phyloP scores from a whole-genome alignment of 2,797 vertebrate genomes.

The Otolemur crassicaudatus region DNA sequence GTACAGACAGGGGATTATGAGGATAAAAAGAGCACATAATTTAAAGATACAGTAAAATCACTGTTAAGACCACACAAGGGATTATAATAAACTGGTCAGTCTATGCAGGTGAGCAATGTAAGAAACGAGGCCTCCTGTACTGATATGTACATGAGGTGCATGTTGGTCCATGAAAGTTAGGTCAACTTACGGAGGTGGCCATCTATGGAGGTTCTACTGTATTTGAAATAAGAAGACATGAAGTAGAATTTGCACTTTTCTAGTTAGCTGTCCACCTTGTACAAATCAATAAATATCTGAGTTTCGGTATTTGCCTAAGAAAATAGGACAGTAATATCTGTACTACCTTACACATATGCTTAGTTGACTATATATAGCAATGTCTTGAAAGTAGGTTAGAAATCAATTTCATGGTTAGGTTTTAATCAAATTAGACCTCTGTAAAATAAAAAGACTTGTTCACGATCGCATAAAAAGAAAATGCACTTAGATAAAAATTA shows the following conservation, averaged over 20 bases:
- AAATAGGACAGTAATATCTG: neutral
- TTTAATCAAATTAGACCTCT: constrained; percentile 29
- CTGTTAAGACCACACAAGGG: no score
- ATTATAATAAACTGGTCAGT: no score
- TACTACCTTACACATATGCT: neutral
- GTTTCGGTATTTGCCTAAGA: neutral
- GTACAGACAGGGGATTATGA: neutral
- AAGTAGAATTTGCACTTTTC: neutral
- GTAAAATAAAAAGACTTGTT: constrained; percentile 27
- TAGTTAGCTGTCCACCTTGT: neutral
- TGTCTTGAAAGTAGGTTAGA: neutral
- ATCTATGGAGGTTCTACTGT: no score
- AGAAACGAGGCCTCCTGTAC: no score
- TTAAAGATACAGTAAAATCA: neutral
- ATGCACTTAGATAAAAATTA: neutral
- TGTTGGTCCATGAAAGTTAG: no score
- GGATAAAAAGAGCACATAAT: neutral
- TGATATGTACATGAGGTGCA: no score
- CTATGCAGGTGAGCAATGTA: no score
- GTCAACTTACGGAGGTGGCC: no score
- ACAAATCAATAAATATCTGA: neutral
- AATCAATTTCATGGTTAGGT: neutral
- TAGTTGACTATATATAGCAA: neutral
- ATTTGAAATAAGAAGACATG: neutral
- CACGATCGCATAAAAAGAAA: neutral